These are phyloP conservation scores for Festucalex cinctus DNA, from an alignment of 2,113 vertebrate species.

Conservation along the genomic window DNA sequence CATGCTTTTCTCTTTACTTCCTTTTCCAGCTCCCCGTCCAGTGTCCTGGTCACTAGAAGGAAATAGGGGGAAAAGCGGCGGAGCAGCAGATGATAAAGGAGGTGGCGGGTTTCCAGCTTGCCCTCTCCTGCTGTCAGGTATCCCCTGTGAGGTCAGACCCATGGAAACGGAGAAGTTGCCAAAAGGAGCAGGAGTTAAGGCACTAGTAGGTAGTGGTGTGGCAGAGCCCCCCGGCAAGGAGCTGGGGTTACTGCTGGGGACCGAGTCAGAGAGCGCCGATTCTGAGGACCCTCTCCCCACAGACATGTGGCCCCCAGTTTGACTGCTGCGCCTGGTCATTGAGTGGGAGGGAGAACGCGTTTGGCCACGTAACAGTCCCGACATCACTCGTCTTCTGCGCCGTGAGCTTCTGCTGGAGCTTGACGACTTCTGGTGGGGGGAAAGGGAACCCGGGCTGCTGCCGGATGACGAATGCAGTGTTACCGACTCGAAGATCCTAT, in stretches of 20 bases:
- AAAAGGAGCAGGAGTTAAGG: constrained; percentile 86
- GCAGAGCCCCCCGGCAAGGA: constrained; percentile 84
- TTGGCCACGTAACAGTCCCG: constrained; percentile 79
- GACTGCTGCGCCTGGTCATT: constrained; percentile 94
- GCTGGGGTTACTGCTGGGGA: constrained; percentile 70
- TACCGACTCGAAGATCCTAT: constrained; percentile 94
- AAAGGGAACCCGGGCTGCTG: constrained; percentile 72
- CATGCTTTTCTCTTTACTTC: constrained; percentile 73
- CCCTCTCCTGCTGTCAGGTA: constrained; percentile 72
- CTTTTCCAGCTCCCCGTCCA: constrained; percentile 60
- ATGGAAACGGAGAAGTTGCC: constrained; percentile 67
- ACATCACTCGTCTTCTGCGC: constrained; percentile 77
- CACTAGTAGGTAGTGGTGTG: constrained; percentile 89
- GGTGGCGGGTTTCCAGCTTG: constrained; percentile 68
- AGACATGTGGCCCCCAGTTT: constrained; percentile 71
- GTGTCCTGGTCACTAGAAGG: constrained; percentile 72
- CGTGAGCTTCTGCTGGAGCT: constrained; percentile 68
- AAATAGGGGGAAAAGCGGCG: constrained; percentile 71
- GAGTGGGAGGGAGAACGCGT: constrained; percentile 92
- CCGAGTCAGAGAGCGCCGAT: constrained; percentile 58
- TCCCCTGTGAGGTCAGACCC: constrained; percentile 59
- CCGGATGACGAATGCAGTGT: constrained; percentile 79
- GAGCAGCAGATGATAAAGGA: constrained; percentile 78
- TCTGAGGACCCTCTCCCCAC: constrained; percentile 71
- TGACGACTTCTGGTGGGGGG: constrained; percentile 76